Evolutionary conservation across 2,797 vertebrate species (phyloP), one percentile per base, ranked within the genome.

Genomic region (Benthosema pterotum): DNA sequence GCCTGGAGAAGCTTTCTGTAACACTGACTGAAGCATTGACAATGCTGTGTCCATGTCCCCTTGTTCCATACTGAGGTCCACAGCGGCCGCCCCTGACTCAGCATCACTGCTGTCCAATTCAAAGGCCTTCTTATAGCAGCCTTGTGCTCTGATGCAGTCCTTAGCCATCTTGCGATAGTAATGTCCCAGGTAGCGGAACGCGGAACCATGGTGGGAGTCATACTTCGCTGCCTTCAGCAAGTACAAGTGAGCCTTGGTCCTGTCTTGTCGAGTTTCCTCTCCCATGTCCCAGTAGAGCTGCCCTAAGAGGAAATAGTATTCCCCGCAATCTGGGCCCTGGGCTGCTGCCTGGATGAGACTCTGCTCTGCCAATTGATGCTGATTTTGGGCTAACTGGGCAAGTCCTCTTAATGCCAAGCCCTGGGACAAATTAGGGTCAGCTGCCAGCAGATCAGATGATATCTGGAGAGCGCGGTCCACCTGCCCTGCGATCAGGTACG

Each of bases 101-200:
- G 83, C 88, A 83, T 99, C 94, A 0, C 70, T 76, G 54, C 69
- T 72, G 83, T 98, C 94, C 77, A 98, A 78, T 57, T 98, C 95
- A 85, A 99, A 99, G 15, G 97, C 98, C 85, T 94, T 97, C 84
- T 92, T 96, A 77, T 96, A 99, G 86, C 98, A 99, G 42, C 98
- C 96, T 42, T 93, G 91, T 60, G 98, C 96, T 83, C 98, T 92
- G 42, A 67, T 91, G 69, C 54, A 89, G 83, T 99, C 96, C 69
- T 87, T 92, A 50, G 84, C 93, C 58, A 97, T 74, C 53, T 94
- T 93, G 69, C 89, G 90, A 78, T 98, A 99, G 84, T 95, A 99
- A 86, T 95, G 94, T 14, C 98, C 98, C 65, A 99, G 91, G 84
- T 93, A 95, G 80, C 82, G 87, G 86, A 98, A 99, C 25, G 86